Conservation (phyloP, 2,113 vertebrate genomes). For the Bubo bubo region DNA sequence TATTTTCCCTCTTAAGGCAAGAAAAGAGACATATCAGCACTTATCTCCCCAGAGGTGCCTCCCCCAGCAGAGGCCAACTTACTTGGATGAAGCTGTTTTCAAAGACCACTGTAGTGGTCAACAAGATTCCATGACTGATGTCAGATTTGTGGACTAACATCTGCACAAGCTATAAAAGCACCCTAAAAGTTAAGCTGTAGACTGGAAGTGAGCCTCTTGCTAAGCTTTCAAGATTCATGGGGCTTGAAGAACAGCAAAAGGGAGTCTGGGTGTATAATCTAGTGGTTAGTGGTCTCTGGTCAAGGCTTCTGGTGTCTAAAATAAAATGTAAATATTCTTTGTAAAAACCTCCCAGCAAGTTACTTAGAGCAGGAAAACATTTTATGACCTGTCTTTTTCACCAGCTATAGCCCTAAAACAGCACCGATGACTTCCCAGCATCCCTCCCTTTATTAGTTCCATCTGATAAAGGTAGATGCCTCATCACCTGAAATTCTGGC, state of each 20-base stretch:
- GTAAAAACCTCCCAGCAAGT: neutral
- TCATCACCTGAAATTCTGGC: neutral
- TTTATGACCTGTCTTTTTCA: neutral
- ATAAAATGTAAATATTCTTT: neutral
- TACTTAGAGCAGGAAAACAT: neutral
- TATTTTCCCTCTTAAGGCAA: neutral
- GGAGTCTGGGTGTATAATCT: neutral
- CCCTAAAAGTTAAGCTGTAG: neutral
- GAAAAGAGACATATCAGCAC: neutral
- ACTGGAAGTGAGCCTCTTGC: neutral
- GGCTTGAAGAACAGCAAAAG: neutral
- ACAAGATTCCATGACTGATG: neutral
- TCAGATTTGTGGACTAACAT: neutral
- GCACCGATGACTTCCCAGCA: neutral
- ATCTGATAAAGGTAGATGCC: neutral
- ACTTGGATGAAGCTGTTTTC: neutral
- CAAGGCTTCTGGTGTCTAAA: neutral
- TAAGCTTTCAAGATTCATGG: neutral
- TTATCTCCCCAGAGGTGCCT: neutral
- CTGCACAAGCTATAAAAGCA: neutral
- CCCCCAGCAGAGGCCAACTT: neutral
- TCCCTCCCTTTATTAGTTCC: neutral
- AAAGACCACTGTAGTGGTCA: neutral
- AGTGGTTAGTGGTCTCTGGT: neutral
- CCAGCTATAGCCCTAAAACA: neutral